Conservation (phyloP, 2,113 vertebrate species). For the Spermophilus dauricus region DNA sequence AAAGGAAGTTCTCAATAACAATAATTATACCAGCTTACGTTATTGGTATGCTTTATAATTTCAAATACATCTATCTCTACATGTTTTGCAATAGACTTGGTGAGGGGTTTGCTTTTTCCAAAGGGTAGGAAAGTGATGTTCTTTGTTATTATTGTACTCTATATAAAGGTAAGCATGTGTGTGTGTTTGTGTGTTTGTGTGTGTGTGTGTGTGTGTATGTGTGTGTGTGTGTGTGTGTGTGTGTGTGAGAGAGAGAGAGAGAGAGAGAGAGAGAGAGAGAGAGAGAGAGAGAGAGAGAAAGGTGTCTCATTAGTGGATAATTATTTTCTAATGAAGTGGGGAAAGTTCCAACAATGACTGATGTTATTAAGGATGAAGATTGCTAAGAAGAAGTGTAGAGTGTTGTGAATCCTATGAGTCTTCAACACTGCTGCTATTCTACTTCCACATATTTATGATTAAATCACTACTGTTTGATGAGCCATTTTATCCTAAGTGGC, state of each 20-base stretch:
- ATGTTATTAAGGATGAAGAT: conserved; percentile 74
- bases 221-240: neutral
- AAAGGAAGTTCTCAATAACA: neutral
- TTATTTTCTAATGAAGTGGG: conserved; percentile 63
- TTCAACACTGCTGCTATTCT: conserved; percentile 56
- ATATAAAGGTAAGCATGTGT: neutral
- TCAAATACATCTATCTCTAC: neutral
- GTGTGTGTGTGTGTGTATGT: neutral
- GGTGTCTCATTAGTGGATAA: conserved; percentile 27
- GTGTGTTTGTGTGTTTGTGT: neutral
- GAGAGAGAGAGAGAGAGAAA: neutral
- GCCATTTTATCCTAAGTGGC: conserved; percentile 80
- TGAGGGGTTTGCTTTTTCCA: neutral
- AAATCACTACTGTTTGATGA: conserved; percentile 80
- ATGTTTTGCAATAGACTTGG: neutral
- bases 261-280: no score
- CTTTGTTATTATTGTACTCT: neutral
- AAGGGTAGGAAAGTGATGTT: neutral
- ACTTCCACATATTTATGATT: conserved; percentile 72
- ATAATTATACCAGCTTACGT: neutral
- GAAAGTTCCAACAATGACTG: conserved; percentile 46
- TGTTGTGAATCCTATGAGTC: conserved; percentile 31
- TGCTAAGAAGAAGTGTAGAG: conserved; percentile 22
- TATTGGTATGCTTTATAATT: neutral
- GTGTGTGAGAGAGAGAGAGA: neutral